Base-by-base conservation (phyloP, 2,797 vertebrate species). In the Tangara arthus region DNA sequence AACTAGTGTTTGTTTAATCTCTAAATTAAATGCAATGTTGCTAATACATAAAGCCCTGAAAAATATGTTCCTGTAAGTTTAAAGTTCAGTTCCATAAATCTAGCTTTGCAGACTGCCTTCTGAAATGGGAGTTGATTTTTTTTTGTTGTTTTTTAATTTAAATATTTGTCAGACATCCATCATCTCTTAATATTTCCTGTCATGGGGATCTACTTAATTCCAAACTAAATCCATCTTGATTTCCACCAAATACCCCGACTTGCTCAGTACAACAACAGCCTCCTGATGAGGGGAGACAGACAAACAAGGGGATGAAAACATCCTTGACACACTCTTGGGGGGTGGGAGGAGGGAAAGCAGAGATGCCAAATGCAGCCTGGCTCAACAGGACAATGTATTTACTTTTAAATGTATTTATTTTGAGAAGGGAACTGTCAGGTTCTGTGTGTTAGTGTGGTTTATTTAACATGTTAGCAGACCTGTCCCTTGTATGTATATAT, bases 51-150 rank as follows among this genome's bases (percentile, higher is more conserved):
- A 93, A 96, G 80, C 78, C 47, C 68, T 46, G 79, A 93, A 95
- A 96, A 96, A 65, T 93, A 92, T n/a, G 75, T 87, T 92, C 83
- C 27, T 88, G 87, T 95, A 91, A 68, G 82, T 89, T 88, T 92
- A 90, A 94, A 95, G 82, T 75, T 94, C 71, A 92, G 59, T 87
- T 89, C 87, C 89, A 95, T 94, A 97, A 97, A 97, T 94, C 81
- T 86, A 42, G 55, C 35, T 59, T 44, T 76, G 85, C 56, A 32
- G 69, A 57, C 56, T 88, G 66, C 72, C 64, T 87, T 79, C 73
- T 82, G 86, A 94, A 95, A 82, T 63, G 57, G 55, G 65, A 96
- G 90, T 87, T 56, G 82, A 42, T 78, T 93, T 92, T 87, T 61
- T 68, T 89, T 41, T n/a, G 91, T 82, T 65, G 47, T 92, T 59